Conservation (phyloP, 2,797 vertebrate genomes). For the Ataeniobius toweri region DNA sequence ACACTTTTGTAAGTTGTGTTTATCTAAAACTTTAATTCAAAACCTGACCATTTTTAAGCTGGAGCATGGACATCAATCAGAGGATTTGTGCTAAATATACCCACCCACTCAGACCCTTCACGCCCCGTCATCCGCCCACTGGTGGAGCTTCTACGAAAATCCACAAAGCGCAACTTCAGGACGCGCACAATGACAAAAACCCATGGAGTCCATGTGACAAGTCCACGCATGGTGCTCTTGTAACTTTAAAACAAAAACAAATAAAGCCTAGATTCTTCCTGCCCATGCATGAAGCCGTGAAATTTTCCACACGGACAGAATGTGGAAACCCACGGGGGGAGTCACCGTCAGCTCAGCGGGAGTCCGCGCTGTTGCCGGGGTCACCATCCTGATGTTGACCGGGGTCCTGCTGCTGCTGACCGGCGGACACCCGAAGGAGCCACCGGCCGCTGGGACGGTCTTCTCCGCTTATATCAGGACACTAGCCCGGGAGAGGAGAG, state of each 20-base stretch:
- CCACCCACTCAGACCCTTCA: constrained; percentile 33
- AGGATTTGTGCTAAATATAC: not conserved
- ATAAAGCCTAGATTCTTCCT: not conserved
- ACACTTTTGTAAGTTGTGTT: too few relatives aligned
- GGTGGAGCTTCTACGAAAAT: constrained; percentile 6
- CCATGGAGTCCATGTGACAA: rapidly evolving
- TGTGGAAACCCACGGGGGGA: constrained; percentile 75
- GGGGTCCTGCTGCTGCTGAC: constrained; percentile 78
- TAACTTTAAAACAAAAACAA: not conserved
- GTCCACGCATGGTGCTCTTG: not conserved
- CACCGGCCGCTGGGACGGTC: constrained; percentile 21
- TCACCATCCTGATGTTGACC: constrained; percentile 78
- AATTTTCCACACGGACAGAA: constrained; percentile 34
- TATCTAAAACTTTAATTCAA: too few relatives aligned
- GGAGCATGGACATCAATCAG: too few relatives aligned
- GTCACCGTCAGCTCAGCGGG: constrained; percentile 65
- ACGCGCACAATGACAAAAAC: not conserved
- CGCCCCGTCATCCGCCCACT: constrained; percentile 26
- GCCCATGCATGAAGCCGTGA: constrained; percentile 11
- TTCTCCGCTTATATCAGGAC: constrained; percentile 84
- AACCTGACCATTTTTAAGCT: too few relatives aligned
- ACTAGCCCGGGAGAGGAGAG: constrained; percentile 80
- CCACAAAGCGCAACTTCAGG: too few relatives aligned
- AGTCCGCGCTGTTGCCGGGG: constrained; percentile 69
- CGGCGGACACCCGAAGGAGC: constrained; percentile 45